Evolutionary conservation across 2,797 vertebrate species (phyloP).

Genomic region (Acanthopagrus latus): DNA sequence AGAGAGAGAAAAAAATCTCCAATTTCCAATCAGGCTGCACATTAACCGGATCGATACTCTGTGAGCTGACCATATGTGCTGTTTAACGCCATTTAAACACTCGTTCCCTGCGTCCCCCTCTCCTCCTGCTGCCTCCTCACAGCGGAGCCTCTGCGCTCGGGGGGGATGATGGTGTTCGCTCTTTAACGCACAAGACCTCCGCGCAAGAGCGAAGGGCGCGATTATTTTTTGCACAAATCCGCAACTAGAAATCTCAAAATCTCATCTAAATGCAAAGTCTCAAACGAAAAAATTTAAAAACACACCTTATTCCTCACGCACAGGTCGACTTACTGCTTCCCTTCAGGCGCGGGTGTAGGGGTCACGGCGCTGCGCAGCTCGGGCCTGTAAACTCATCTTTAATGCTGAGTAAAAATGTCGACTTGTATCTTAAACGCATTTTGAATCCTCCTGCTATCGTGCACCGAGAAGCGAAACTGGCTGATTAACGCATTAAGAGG

Average conservation of each 20-base stretch:
- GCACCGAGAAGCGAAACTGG: not conserved
- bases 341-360: constrained; percentile 11
- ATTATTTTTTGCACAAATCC: constrained; percentile 10
- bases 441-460: not conserved
- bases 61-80: not conserved
- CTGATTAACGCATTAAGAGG: not conserved
- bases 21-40: not conserved
- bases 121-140: not conserved
- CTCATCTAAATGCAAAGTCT: not conserved
- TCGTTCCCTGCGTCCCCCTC: not conserved
- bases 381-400: constrained; percentile 1
- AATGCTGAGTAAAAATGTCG: not conserved
- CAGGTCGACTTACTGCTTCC: not conserved
- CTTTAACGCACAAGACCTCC: constrained; percentile 50
- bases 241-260: not conserved
- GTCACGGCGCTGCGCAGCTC: constrained; percentile 36
- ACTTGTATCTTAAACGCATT: not conserved
- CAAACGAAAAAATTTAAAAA: not conserved
- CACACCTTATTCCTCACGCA: not conserved
- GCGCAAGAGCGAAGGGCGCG: not conserved
- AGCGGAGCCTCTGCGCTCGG: constrained; percentile 18
- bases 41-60: not conserved
- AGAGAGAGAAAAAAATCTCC: not conserved
- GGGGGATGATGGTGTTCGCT: constrained; percentile 28
- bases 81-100: constrained; percentile 10